Evolutionary conservation across 35 echinoderm and acorn worm genomes (phyloP).

Genomic region (Anneissia japonica): DNA sequence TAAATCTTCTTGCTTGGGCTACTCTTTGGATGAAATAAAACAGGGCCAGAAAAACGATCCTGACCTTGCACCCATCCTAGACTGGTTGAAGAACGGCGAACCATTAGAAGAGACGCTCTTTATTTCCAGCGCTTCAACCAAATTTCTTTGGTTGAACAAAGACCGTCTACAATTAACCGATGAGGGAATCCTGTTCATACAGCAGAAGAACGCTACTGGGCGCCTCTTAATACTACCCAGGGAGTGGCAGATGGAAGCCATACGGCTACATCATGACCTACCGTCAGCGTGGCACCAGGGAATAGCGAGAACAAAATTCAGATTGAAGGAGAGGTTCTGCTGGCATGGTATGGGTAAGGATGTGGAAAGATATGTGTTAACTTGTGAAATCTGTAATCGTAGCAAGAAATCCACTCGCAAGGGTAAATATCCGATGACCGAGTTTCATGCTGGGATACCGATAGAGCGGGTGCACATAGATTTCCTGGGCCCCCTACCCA

Average conservation of each 20-base stretch:
- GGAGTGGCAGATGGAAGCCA: neutral
- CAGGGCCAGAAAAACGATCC: too few species aligned
- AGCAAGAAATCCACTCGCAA: conserved; percentile 22
- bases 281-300: too few species aligned
- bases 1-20: too few species aligned
- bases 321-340: too few species aligned
- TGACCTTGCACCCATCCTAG: too few species aligned
- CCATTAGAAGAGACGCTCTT: neutral
- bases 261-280: neutral
- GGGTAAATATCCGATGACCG: too few species aligned
- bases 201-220: neutral
- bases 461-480: conserved; percentile 42
- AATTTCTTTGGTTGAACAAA: neutral
- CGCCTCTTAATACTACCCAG: neutral
- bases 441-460: conserved; percentile 39
- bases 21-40: too few species aligned
- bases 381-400: conserved; percentile 24
- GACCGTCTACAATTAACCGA: neutral
- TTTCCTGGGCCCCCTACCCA: conserved; percentile 40
- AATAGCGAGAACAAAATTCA: too few species aligned
- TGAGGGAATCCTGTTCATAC: neutral
- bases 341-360: too few species aligned
- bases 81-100: too few species aligned
- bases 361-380: conserved; percentile 11
- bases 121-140: neutral